Evolutionary conservation across 2,797 vertebrate genomes (phyloP).

Genomic region (Malacoctenus gilli): DNA sequence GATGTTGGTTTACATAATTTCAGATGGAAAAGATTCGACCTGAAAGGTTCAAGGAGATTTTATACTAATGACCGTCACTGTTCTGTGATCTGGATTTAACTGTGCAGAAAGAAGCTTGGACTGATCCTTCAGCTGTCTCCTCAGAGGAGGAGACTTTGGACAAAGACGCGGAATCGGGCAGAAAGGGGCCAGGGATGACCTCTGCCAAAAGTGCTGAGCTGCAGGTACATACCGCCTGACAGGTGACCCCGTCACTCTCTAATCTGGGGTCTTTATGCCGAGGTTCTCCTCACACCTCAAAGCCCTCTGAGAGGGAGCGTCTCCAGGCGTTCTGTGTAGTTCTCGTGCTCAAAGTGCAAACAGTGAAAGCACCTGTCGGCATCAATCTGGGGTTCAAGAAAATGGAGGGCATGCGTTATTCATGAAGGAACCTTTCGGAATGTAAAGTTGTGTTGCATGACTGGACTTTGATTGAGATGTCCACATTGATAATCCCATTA

Average conservation of each 20-base stretch:
- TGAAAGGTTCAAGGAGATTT: constrained; percentile 43
- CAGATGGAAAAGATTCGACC: constrained; percentile 29
- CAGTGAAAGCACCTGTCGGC: constrained; percentile 21
- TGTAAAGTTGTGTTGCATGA: constrained; percentile 16
- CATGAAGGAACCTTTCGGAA: constrained; percentile 24
- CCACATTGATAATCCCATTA: constrained; percentile 5
- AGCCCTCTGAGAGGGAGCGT: constrained; percentile 12
- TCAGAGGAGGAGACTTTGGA: constrained; percentile 30
- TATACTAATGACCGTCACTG: constrained; percentile 33
- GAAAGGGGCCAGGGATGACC: constrained; percentile 21
- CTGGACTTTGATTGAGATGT: neutral
- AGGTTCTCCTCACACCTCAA: constrained; percentile 34
- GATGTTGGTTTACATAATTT: constrained; percentile 28
- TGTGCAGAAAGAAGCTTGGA: constrained; percentile 45
- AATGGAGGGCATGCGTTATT: constrained; percentile 18
- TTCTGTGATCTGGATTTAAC: constrained; percentile 50
- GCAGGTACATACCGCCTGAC: constrained; percentile 72
- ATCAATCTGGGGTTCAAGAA: constrained; percentile 3
- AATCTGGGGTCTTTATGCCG: constrained; percentile 36
- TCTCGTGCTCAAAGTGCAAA: constrained; percentile 27
- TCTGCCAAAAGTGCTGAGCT: constrained; percentile 60
- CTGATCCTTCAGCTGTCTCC: constrained; percentile 27
- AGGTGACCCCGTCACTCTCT: constrained; percentile 46
- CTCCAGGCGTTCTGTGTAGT: constrained; percentile 11
- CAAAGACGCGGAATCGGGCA: constrained; percentile 25